A percentile compares a stretch with the other conserved stretches of the same genome.
phyloP scores from a whole-genome alignment of 23 tunicate species.

The Aplidium turbinatum region DNA sequence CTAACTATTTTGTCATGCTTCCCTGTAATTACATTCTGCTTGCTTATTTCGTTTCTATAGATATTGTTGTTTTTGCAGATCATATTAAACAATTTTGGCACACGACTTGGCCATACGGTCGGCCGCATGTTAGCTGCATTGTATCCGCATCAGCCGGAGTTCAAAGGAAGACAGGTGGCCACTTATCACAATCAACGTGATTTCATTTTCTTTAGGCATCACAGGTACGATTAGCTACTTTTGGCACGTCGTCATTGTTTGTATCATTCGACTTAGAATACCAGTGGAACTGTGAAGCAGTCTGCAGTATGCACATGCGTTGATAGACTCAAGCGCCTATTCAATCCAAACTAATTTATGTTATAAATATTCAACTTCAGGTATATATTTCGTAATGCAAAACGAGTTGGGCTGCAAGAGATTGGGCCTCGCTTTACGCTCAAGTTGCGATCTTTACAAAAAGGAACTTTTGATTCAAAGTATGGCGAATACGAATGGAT shows the following conservation, averaged over 20 bases:
- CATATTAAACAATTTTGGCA: conserved; percentile 84
- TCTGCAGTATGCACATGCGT: too few species aligned
- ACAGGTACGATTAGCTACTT: too few species aligned
- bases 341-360: too few species aligned
- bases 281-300: too few species aligned
- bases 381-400: conserved; percentile 89
- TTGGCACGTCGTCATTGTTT: too few species aligned
- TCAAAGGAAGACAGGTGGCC: conserved; percentile 93
- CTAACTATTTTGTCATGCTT: too few species aligned
- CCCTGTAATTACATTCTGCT: too few species aligned
- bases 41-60: too few species aligned
- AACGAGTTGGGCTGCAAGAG: conserved; percentile 89
- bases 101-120: conserved; percentile 84
- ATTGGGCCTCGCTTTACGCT: conserved; percentile 96
- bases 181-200: conserved; percentile 99
- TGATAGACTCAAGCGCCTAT: too few species aligned
- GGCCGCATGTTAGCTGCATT: conserved; percentile 94
- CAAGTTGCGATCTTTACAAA: conserved; percentile 88
- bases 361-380: too few species aligned
- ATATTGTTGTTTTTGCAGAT: too few species aligned
- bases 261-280: too few species aligned
- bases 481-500: conserved; percentile 99
- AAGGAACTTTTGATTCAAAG: conserved; percentile 96
- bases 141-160: conserved; percentile 92
- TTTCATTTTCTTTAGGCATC: conserved; percentile 84